Base-by-base conservation (phyloP, 1,140 invertebrate species). In the Camponotus floridanus region DNA sequence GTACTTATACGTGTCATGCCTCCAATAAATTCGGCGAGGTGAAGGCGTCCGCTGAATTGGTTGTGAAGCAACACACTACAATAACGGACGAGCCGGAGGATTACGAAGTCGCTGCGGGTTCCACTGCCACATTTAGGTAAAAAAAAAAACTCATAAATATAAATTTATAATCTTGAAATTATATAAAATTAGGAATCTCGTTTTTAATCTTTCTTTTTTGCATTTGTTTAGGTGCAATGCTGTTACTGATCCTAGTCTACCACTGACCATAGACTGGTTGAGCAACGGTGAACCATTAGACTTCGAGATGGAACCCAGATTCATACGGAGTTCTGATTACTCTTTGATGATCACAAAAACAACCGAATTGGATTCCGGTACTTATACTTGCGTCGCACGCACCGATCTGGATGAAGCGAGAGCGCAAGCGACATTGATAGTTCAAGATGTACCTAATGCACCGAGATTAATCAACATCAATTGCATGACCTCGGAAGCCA, bases 381-480 rank as follows among this genome's bases (percentile, higher is more conserved):
- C 96, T 65, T 99, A 99, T 92, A 99, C 99, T 0, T 99, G 99
- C 95, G 96, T 99, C n/a, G 99, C 99, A 1, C 96, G 95, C 61
- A 99, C 99, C 2, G 96, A 97, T 6, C 95, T 99, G 26, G 99
- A 99, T 93, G 96, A 97, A 89, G 97, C 97, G 1, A 96, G 96
- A 7, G 98, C 98, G 0, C 96, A 97, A 87, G 99, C 99, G 8
- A 98, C 98, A 71, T 95, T 99, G 1, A 98, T 97, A 80, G 99
- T 99, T 6, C 98, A 99, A 96, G 99, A 99, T 95, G 98, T 98
- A 21, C 99, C 99, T 8, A 99, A 99, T 94, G 95, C 98, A 3
- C 99, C 99, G 0, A 95, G 95, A 42, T 94, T 99, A 59, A 91
- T 95, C 3, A 94, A 95, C 55, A 96, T 98, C 5, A 94, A 94